A percentile compares a stretch with the other conserved stretches of the same genome.
phyloP scores from a whole-genome alignment of 1,140 invertebrate species.

The Tyrophagus putrescentiae region DNA sequence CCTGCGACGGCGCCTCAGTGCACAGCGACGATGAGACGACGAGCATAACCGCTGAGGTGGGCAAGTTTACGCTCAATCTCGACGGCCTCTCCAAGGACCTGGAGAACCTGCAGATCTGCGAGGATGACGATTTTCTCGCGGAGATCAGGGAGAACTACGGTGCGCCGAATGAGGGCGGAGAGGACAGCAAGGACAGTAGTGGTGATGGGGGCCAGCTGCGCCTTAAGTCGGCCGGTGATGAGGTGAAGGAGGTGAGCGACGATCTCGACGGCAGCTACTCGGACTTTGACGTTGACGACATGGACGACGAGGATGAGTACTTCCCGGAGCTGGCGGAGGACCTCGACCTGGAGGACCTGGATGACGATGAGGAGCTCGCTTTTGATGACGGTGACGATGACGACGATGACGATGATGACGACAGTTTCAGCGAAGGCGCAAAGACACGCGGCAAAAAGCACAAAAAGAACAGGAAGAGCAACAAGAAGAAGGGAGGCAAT shows the following conservation, averaged over 20 bases:
- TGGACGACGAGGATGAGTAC: constrained; percentile 9
- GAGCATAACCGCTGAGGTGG: no score
- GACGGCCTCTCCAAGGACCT: constrained; percentile 31
- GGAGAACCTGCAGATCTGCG: constrained; percentile 26
- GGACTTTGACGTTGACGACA: constrained; percentile 5
- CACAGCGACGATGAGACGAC: no score
- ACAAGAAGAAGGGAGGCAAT: neutral
- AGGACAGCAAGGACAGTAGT: no score
- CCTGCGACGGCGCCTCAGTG: neutral
- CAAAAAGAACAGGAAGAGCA: neutral
- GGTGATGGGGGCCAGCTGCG: no score
- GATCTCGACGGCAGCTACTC: neutral
- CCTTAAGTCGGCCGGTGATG: neutral
- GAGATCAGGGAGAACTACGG: no score
- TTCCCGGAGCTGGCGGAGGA: constrained; percentile 9
- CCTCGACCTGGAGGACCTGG: no score
- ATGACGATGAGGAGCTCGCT: neutral
- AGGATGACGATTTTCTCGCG: neutral
- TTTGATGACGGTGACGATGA: neutral
- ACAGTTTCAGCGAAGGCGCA: neutral
- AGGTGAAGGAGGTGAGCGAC: neutral
- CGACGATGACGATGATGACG: neutral
- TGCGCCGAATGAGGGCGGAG: no score
- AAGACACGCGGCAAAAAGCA: neutral
- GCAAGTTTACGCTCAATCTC: constrained; percentile 26